A percentile compares a stretch with the other conserved stretches of the same genome.
These are phyloP conservation scores for Caracal caracal DNA, from an alignment of 2,113 vertebrate genomes.

Conservation along the genomic window DNA sequence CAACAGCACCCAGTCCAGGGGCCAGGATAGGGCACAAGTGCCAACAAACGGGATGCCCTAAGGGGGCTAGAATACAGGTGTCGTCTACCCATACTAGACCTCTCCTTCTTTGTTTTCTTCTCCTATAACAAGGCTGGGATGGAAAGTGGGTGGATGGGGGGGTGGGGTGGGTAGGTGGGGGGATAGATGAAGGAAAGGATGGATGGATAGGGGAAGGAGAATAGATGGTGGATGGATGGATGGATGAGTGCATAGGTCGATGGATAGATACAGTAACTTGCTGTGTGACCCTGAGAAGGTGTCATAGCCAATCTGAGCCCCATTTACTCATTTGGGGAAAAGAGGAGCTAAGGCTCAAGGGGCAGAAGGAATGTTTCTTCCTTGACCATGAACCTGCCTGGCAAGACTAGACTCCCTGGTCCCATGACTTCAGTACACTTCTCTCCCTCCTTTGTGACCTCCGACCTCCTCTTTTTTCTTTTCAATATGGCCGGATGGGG, in stretches of 20 bases:
- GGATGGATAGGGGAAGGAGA: rapidly evolving
- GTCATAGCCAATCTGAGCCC: not conserved
- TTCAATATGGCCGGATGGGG: not conserved
- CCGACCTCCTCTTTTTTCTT: not conserved
- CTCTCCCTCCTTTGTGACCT: not conserved
- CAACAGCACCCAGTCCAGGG: not conserved
- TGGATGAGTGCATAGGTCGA: not conserved
- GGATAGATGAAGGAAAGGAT: not conserved
- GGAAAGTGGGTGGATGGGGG: too few relatives aligned
- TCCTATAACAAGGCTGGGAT: not conserved
- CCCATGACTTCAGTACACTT: not conserved
- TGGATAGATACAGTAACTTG: rapidly evolving
- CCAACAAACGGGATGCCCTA: not conserved
- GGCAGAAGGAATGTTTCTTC: not conserved
- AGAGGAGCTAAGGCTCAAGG: not conserved
- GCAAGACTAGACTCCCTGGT: not conserved
- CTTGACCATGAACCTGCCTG: not conserved
- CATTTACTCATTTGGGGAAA: not conserved
- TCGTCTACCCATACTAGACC: not conserved
- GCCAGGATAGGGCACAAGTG: not conserved
- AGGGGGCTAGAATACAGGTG: not conserved
- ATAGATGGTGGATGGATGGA: too few relatives aligned
- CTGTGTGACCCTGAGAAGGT: not conserved
- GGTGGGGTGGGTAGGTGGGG: too few relatives aligned
- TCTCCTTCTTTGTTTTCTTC: not conserved